These are phyloP conservation scores for Operophtera brumata DNA, from an alignment of 2,888 invertebrate species.

Conservation along the genomic window DNA sequence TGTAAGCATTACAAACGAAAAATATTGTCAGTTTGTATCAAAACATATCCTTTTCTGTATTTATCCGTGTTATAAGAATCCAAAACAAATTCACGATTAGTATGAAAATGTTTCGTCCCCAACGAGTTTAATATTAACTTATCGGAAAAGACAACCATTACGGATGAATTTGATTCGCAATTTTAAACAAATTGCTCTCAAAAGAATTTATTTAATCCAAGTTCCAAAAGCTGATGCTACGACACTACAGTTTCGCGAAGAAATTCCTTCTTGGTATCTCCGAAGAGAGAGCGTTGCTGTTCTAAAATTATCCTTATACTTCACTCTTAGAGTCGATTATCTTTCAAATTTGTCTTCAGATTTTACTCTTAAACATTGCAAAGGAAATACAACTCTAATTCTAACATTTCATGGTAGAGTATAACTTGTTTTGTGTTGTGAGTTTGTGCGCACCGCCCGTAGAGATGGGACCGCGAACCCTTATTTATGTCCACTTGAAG, in stretches of 20 bases:
- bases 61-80: constrained; percentile 20
- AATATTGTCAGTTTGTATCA: constrained; percentile 11
- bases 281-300: constrained; percentile 39
- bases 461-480: constrained; percentile 72
- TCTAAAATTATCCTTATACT: constrained; percentile 54
- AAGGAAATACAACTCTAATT: constrained; percentile 14
- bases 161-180: constrained; percentile 53
- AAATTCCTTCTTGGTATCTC: constrained; percentile 59
- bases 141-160: constrained; percentile 49
- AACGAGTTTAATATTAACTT: constrained; percentile 42
- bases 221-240: constrained; percentile 68
- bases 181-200: constrained; percentile 55
- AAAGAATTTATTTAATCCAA: constrained; percentile 70
- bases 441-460: constrained; percentile 64
- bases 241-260: constrained; percentile 65
- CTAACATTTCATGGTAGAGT: constrained; percentile 33
- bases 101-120: constrained; percentile 33
- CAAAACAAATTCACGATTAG: constrained; percentile 27
- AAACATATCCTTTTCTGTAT: constrained; percentile 16
- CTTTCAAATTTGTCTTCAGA: constrained; percentile 52
- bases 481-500: constrained; percentile 80
- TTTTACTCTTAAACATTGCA: constrained; percentile 12
- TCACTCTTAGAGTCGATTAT: constrained; percentile 51
- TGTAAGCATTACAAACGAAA: constrained; percentile 12
- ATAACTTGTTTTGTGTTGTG: constrained; percentile 43